These are phyloP conservation scores for Pristionchus maxplancki DNA, from an alignment of 2,888 invertebrate genomes.

Conservation along the genomic window DNA sequence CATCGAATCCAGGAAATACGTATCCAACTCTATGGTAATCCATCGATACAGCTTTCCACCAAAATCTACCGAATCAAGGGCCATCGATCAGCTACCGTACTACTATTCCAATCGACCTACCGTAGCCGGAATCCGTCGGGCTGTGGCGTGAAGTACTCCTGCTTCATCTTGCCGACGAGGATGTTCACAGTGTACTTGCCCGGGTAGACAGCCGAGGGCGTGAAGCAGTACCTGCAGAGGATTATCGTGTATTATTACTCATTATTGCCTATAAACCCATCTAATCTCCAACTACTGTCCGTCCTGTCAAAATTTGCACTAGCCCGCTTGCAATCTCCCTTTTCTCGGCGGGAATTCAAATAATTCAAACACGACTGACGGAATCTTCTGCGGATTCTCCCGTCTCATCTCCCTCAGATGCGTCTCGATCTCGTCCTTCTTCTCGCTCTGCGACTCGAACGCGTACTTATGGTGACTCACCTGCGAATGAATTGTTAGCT, in stretches of 20 bases:
- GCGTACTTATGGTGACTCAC: constrained; percentile 16
- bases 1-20: too few species aligned
- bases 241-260: not conserved
- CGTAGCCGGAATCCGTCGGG: constrained; percentile 92
- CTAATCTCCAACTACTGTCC: not conserved
- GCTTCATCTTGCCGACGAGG: constrained; percentile 89
- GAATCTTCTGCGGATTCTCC: constrained; percentile 80
- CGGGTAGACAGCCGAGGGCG: constrained; percentile 78
- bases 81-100: constrained; percentile 36
- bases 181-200: constrained; percentile 96
- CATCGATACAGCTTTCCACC: too few species aligned
- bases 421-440: constrained; percentile 85
- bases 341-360: not conserved
- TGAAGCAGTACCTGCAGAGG: constrained; percentile 70
- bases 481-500: not conserved
- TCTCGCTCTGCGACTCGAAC: constrained; percentile 82
- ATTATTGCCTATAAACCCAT: not conserved
- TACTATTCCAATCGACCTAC: too few species aligned
- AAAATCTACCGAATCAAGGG: too few species aligned
- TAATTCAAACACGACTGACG: constrained; percentile 58
- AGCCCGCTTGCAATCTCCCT: not conserved
- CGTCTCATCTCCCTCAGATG: constrained; percentile 87
- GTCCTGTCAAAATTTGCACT: constrained; percentile 7
- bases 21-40: not conserved
- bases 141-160: constrained; percentile 92